phyloP scores from a whole-genome alignment of 2,797 vertebrate species.

The Alectoris magna region DNA sequence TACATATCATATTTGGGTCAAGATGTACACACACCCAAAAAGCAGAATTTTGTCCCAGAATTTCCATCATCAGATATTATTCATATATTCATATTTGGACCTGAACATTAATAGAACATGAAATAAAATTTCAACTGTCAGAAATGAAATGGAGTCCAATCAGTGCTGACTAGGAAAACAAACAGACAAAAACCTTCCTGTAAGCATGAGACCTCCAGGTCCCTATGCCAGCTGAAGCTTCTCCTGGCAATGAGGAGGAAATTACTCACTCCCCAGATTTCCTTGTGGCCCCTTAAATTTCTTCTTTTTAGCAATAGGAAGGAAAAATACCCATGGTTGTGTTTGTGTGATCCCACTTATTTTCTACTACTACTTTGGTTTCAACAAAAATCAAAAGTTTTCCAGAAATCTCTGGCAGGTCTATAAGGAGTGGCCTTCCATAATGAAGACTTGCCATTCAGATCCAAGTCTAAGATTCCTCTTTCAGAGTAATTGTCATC shows the following conservation, averaged over 20 bases:
- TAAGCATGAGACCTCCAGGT: not conserved
- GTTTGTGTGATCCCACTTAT: not conserved
- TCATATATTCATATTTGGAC: not conserved
- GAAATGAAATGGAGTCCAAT: slow-evolving; percentile 1
- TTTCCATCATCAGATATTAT: slow-evolving; percentile 21
- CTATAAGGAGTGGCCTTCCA: not conserved
- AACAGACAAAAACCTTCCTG: not conserved
- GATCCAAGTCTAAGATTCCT: not conserved
- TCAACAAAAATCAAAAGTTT: not conserved
- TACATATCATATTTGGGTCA: not conserved
- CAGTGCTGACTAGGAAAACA: not conserved
- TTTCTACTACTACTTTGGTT: not conserved
- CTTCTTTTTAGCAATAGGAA: not conserved
- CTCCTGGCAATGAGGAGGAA: not conserved
- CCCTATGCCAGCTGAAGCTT: not conserved
- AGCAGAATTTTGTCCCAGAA: not conserved
- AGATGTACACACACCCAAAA: not conserved
- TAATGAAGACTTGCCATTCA: not conserved
- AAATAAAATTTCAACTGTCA: not conserved
- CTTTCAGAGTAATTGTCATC: not conserved
- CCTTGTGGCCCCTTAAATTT: not conserved
- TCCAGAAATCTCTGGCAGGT: not conserved
- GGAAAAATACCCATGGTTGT: not conserved
- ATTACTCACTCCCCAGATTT: not conserved
- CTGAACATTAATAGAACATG: not conserved